Percentiles rank a stretch among this genome's conserved stretches.
Conservation (phyloP, 2,888 invertebrate species). For the Chalcosyrphus nemorum region DNA sequence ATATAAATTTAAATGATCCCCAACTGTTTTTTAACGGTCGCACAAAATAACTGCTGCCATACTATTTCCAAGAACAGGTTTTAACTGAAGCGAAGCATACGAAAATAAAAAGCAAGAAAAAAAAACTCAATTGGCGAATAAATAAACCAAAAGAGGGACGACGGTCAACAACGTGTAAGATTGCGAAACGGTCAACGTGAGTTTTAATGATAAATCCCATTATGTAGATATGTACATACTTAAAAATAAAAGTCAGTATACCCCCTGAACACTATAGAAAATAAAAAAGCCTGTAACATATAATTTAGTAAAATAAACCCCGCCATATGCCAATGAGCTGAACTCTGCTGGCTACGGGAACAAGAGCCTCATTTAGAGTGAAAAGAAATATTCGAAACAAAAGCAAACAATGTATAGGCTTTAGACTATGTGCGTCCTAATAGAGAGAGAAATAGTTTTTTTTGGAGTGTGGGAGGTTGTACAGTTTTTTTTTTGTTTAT, state of each 20-base stretch:
- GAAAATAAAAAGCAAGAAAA: too few relatives aligned
- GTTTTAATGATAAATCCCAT: slow-evolving; percentile 57
- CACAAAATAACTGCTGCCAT: slow-evolving; percentile 25
- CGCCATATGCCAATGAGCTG: not conserved
- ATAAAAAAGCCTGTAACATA: not conserved
- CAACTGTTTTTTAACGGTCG: slow-evolving; percentile 57
- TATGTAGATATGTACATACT: slow-evolving; percentile 9
- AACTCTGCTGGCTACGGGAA: not conserved
- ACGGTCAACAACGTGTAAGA: slow-evolving; percentile 78
- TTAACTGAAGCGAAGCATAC: slow-evolving; percentile 28
- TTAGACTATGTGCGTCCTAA: not conserved
- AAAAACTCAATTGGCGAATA: slow-evolving; percentile 41
- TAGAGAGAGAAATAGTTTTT: not conserved
- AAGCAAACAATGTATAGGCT: not conserved
- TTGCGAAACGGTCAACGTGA: slow-evolving; percentile 68
- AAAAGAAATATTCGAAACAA: slow-evolving; percentile 9
- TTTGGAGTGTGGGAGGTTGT: not conserved
- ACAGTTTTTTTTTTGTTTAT: not conserved
- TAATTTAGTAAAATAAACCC: not conserved
- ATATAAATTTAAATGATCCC: slow-evolving; percentile 27
- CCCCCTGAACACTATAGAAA: not conserved
- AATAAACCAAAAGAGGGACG: slow-evolving; percentile 35
- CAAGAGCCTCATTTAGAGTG: not conserved
- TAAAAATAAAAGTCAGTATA: not conserved
- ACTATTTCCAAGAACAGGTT: slow-evolving; percentile 46